Conservation (phyloP, 1,140 invertebrate genomes). For the Battus philenor region DNA sequence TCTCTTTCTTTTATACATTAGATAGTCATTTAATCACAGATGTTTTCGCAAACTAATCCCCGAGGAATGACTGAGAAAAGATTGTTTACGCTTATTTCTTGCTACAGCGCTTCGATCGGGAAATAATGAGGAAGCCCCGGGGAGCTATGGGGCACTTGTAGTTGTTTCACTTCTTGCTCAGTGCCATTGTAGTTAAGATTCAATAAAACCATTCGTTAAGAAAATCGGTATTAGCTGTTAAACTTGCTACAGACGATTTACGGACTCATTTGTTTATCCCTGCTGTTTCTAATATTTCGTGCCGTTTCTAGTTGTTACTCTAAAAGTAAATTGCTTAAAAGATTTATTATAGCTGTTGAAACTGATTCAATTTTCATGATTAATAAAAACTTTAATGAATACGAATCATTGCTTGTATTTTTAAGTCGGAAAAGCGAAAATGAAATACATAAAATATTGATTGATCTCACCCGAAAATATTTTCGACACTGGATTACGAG, state of each 20-base stretch:
- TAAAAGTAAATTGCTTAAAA: constrained; percentile 4
- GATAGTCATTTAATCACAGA: background rate
- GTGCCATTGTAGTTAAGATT: background rate
- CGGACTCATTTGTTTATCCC: constrained; percentile 10
- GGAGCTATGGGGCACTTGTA: background rate
- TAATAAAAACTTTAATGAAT: too few species aligned
- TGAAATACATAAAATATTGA: too few species aligned
- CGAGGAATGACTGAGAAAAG: background rate
- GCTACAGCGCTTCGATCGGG: constrained; percentile 15
- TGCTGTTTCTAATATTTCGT: constrained; percentile 11
- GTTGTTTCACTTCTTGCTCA: background rate
- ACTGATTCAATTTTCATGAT: too few species aligned
- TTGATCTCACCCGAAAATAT: too few species aligned
- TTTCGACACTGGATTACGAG: too few species aligned
- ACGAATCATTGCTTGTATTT: too few species aligned
- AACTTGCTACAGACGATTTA: constrained; percentile 8
- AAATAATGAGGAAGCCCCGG: constrained; percentile 9
- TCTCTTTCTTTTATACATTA: too few species aligned
- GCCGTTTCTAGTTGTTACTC: constrained; percentile 5
- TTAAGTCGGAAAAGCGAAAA: too few species aligned
- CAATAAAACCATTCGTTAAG: constrained; percentile 10
- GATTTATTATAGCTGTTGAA: constrained; percentile 9
- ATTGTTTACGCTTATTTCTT: constrained; percentile 17
- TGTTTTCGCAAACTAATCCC: constrained; percentile 11
- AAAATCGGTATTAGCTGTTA: background rate